phyloP scores from a whole-genome alignment of 2,113 vertebrate genomes.

The Pachyramphus minor region DNA sequence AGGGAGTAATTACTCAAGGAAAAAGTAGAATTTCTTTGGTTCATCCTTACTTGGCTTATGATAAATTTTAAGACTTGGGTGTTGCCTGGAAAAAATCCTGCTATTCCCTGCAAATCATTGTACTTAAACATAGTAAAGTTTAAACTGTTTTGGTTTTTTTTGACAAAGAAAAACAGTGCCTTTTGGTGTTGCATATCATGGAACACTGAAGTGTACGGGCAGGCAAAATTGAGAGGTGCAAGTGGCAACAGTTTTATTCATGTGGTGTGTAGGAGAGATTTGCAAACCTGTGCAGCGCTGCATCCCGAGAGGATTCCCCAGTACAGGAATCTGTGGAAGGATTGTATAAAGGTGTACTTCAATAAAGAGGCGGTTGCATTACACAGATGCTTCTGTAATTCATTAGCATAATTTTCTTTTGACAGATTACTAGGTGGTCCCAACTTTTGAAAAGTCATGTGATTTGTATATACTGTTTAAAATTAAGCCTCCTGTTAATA shows the following conservation, averaged over 20 bases:
- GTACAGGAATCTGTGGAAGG: slow-evolving; percentile 63
- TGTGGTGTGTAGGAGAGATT: slow-evolving; percentile 67
- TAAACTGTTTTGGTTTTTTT: slow-evolving; percentile 8
- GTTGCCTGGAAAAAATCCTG: slow-evolving; percentile 65
- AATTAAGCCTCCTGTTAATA: slow-evolving; percentile 86
- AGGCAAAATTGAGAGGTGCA: slow-evolving; percentile 70
- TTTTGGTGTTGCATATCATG: slow-evolving; percentile 72
- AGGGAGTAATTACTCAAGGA: slow-evolving; percentile 18
- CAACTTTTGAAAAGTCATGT: slow-evolving; percentile 72
- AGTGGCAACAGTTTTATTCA: slow-evolving; percentile 76
- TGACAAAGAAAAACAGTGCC: slow-evolving; percentile 60
- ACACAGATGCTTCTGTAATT: slow-evolving; percentile 73
- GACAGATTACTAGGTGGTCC: slow-evolving; percentile 72
- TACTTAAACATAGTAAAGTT: slow-evolving; percentile 64
- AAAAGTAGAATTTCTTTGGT: slow-evolving; percentile 47
- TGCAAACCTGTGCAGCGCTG: slow-evolving; percentile 63
- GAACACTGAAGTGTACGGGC: slow-evolving; percentile 68
- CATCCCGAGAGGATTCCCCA: slow-evolving; percentile 59
- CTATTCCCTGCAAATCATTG: slow-evolving; percentile 69
- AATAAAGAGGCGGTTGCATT: slow-evolving; percentile 71
- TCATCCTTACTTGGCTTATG: slow-evolving; percentile 40
- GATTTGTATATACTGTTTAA: slow-evolving; percentile 83
- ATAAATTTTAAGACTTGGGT: slow-evolving; percentile 23
- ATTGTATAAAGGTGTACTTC: slow-evolving; percentile 69
- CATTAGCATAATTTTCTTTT: slow-evolving; percentile 66